A percentile compares a stretch with the other conserved stretches of the same genome.
Evolutionary conservation across 2,888 invertebrate species (phyloP).

Genomic region (Diarsia dahlii): DNA sequence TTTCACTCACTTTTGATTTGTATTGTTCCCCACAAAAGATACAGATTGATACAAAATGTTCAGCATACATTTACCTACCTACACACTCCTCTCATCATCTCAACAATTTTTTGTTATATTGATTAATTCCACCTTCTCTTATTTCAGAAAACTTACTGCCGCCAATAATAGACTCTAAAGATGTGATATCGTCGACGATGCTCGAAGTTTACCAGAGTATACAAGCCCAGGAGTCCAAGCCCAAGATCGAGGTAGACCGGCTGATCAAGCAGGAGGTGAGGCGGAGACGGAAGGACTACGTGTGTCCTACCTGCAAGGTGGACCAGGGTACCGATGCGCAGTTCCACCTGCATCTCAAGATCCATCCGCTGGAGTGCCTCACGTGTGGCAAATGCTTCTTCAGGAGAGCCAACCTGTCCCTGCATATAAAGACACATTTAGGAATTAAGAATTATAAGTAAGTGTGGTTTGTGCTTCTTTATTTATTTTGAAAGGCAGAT

Average conservation of each 20-base stretch:
- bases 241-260: conserved; percentile 80
- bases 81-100: neutral
- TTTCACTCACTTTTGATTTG: conserved; percentile 7
- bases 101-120: neutral
- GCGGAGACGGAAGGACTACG: conserved; percentile 78
- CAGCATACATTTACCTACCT: neutral
- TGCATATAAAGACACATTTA: conserved; percentile 95
- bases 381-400: conserved; percentile 95
- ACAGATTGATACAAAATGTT: neutral
- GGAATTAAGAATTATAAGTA: conserved; percentile 93
- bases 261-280: conserved; percentile 87
- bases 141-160: conserved; percentile 76
- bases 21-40: neutral
- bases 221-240: conserved; percentile 80
- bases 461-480: conserved; percentile 67
- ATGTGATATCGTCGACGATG: conserved; percentile 78
- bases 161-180: conserved; percentile 79
- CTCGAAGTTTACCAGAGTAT: conserved; percentile 80
- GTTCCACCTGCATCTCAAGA: conserved; percentile 94
- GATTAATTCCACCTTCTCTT: neutral
- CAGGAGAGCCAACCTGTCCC: conserved; percentile 93
- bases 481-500: neutral
- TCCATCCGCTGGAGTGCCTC: conserved; percentile 95
- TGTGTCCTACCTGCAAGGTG: conserved; percentile 88
- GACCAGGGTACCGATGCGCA: conserved; percentile 93